Evolutionary conservation across 2,113 vertebrate genomes (phyloP), one percentile per base, ranked within the genome.

Genomic region (Microtus pennsylvanicus): DNA sequence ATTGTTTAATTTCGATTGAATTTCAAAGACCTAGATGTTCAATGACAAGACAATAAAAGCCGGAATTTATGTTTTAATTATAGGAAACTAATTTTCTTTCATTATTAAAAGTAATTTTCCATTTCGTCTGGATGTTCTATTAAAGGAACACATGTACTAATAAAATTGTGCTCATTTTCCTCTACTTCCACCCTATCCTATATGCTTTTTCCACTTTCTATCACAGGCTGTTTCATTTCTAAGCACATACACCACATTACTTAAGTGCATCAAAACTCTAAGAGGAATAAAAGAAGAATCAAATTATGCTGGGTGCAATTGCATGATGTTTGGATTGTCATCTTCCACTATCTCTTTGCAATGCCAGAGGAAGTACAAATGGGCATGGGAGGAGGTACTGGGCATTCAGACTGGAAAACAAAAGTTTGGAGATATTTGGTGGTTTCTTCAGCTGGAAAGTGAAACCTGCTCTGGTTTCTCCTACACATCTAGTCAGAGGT

Each of bases 111-210:
- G 17, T 22, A 95, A 94, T 93, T 93, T 93, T 67, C 24, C 67
- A 70, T 89, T 55, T 92, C 19, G 69, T 92, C 87, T 93, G 9
- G 14, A 12, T 92, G 78, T 30, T 74, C 50, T 38, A 89, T 74
- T 88, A 81, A 9, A 78, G 78, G 12, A 74, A 65, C 38, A 87
- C 87, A 85, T 47, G 1, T 89, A 7, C 75, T 58, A 72, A 77
- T 81, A 91, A 95, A 96, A 78, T 94, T 14, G 22, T 50, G 14
- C n/a, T 77, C 24, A 90, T 95, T 95, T 93, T 91, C 72, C 52
- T 94, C n/a, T 10, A 69, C 3, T 76, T 90, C 88, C 8, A 90
- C 94, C 33, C 17, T 70, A 3, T 74, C 42, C 21, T 63, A 58
- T 72, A 83, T n/a, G 61, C 1, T 82, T 87, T 87, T 69, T 50